Conservation (phyloP, 2,888 invertebrate genomes). For the Torymus texanus region DNA sequence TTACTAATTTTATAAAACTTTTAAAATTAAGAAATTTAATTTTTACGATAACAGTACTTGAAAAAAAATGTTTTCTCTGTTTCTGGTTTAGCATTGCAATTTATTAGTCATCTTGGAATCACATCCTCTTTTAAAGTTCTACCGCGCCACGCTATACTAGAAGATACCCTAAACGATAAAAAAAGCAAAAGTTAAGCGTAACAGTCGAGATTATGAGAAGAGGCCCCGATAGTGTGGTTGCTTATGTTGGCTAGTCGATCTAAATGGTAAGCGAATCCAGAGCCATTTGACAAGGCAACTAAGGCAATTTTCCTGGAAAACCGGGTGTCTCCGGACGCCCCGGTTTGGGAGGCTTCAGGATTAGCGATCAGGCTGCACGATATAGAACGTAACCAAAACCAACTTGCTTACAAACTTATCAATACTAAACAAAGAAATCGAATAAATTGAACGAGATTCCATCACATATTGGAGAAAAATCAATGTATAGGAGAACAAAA, state of each 20-base stretch:
- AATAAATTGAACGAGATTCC: constrained; percentile 24
- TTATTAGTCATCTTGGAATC: constrained; percentile 54
- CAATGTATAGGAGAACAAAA: constrained; percentile 26
- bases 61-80: constrained; percentile 54
- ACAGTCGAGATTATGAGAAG: constrained; percentile 46
- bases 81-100: constrained; percentile 55
- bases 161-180: constrained; percentile 48
- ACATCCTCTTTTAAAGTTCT: constrained; percentile 53
- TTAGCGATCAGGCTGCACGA: constrained; percentile 21
- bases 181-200: constrained; percentile 27
- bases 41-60: constrained; percentile 47
- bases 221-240: constrained; percentile 39
- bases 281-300: constrained; percentile 39
- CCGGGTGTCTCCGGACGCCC: constrained; percentile 51
- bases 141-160: constrained; percentile 51
- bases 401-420: background rate
- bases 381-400: constrained; percentile 14
- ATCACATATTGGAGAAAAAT: too few relatives aligned
- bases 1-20: too few relatives aligned
- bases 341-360: constrained; percentile 35
- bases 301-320: constrained; percentile 10
- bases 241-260: constrained; percentile 41
- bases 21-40: constrained; percentile 43
- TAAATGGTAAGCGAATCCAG: constrained; percentile 52
- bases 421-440: constrained; percentile 11